Conservation (phyloP, 2,113 vertebrate genomes). For the Plotosus lineatus region DNA sequence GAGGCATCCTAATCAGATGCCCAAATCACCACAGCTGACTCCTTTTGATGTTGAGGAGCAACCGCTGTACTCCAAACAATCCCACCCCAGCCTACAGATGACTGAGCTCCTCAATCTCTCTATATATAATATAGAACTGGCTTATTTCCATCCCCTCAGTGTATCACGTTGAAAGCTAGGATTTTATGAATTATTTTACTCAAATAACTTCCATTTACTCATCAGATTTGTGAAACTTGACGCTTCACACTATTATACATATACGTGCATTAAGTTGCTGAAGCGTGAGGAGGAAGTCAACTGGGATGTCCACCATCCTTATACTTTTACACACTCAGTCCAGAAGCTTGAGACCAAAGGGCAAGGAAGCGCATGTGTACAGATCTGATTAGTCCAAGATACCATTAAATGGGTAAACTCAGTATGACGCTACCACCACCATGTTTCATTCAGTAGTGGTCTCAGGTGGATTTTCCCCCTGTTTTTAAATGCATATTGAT, state of each 20-base stretch:
- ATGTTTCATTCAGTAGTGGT: background rate
- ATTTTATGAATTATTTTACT: constrained; percentile 6
- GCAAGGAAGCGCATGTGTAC: background rate
- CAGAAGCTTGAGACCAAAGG: background rate
- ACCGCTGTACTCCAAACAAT: no score
- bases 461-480: background rate
- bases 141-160: background rate
- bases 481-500: no score
- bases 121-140: background rate
- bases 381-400: background rate
- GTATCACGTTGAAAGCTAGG: background rate
- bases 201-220: background rate
- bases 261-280: background rate
- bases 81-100: no score
- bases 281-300: background rate
- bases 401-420: no score
- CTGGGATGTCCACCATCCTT: background rate
- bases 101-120: background rate
- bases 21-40: no score
- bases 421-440: background rate
- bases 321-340: background rate
- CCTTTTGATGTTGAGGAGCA: no score
- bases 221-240: constrained; percentile 7
- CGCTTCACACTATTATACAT: constrained; percentile 12
- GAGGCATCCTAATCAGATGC: no score